Evolutionary conservation across 2,888 invertebrate genomes (phyloP), one percentile per base, ranked within the genome.

Genomic region (Tetragnatha montana): DNA sequence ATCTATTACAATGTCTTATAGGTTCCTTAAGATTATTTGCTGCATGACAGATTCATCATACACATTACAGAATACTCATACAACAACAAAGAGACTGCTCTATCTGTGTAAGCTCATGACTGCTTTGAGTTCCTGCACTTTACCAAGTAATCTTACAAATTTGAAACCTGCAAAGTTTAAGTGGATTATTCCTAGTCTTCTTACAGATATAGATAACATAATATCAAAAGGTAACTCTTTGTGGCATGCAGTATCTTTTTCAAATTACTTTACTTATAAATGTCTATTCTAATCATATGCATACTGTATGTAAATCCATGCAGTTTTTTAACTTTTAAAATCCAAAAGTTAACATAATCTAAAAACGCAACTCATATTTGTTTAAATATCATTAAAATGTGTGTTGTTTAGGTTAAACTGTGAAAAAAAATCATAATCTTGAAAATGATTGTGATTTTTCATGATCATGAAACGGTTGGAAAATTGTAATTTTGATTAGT

Each of bases 1-100:
- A 22, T 21, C 4, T 10, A n/a, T 76, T 76, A 19, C 10, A n/a
- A n/a, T n/a, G 8, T 76, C 49, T 10, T 85, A 69, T 14, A 88
- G 88, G 70, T 89, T 89, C 47, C 75, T 89, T 6, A 89, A 89
- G 80, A 22, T 84, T 49, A 69, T 89, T 19, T 89, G 88, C 50
- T 84, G 81, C 35, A 89, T 89, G 84, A 19, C 50, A 50, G n/a
- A 75, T 60, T 60, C 51, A 60, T 60, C 82, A 50, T 60, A 60
- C 50, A n/a, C 22, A 35, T 51, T 73, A 17, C 50, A 82, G 10
- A 19, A 74, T 14, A 21, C 21, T 8, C 76, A 83, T 78, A 79
- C 79, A 7, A 89, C 80, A 49, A n/a, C 68, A 8, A 89, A 89
- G 69, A 74, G 84, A 14, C 47, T 89, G 22, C 51, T 81, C 4